Base-by-base conservation (phyloP, 2,797 vertebrate genomes). In the Xenentodon cancila region DNA sequence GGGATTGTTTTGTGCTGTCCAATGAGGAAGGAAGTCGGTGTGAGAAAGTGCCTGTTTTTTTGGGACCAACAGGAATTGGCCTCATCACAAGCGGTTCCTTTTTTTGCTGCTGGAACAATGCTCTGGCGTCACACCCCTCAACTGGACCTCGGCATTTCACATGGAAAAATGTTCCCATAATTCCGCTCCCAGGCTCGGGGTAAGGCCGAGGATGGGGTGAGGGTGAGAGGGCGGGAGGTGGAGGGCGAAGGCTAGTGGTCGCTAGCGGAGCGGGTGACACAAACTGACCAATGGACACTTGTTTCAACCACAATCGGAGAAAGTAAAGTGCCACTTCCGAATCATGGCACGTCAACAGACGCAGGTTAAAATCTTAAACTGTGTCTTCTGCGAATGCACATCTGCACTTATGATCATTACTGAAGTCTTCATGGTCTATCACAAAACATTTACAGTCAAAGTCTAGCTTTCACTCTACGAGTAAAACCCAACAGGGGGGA, bases 21-120 rank as follows among this genome's bases (percentile, higher is more conserved):
- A 92, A 81, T 81, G 91, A 93, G 93, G 92, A 94, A 94, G 93
- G 93, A 94, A 94, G 89, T 89, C 89, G 80, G 91, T 93, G 93
- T 94, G 93, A 93, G 93, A 94, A 94, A 93, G 93, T 93, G 92
- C 88, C 92, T 93, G 93, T 94, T 93, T 93, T 94, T 94, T 94
- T 91, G 91, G 87, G 89, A 91, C 92, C 86, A 89, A 92, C 93
- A 94, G 93, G 92, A 93, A 91, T 92, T 93, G 92, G 92, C 92
- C 89, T 91, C 90, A 92, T 92, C 92, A 92, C 92, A 93, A 93
- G 92, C 92, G 89, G 92, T 94, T 94, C 93, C 92, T 92, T 93
- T 93, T 92, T 93, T 92, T 92, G 90, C 92, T 71, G 79, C 74
- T 91, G 73, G 85, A 94, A 94, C 93, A 94, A 94, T 94, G 92